Conservation (phyloP, 2,113 vertebrate genomes). For the Oryzias melastigma region DNA sequence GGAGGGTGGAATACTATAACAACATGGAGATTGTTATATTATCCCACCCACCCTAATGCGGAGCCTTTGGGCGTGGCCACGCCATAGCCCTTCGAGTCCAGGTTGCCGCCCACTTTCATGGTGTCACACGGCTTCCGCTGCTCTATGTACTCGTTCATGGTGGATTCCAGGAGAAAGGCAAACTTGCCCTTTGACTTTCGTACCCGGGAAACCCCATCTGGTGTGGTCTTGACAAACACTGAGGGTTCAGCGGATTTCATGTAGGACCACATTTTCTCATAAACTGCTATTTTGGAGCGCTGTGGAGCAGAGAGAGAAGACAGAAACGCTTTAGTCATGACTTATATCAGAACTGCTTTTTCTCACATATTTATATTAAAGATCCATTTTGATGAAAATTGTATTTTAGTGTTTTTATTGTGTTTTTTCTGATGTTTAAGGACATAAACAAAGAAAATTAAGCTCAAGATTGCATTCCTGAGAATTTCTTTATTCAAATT, state of each 20-base stretch:
- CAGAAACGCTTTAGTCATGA: constrained; percentile 33
- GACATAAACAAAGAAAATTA: too few species aligned
- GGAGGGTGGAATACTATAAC: constrained; percentile 99
- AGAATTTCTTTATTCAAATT: too few species aligned
- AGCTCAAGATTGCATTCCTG: too few species aligned
- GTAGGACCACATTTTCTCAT: constrained; percentile 99
- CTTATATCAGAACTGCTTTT: too few species aligned
- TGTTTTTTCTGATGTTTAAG: too few species aligned
- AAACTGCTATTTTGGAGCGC: constrained; percentile 98
- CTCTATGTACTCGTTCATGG: constrained; percentile 99
- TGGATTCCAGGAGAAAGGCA: constrained; percentile 97
- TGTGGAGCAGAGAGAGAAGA: constrained; percentile 68
- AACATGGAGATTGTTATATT: constrained; percentile 98
- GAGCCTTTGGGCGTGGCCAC: constrained; percentile 99
- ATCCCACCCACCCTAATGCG: constrained; percentile 99
- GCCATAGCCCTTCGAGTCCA: constrained; percentile 99
- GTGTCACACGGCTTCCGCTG: constrained; percentile 99
- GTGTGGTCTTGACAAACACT: constrained; percentile 98
- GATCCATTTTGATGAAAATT: too few species aligned
- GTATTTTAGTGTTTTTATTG: too few species aligned
- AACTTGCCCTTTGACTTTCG: constrained; percentile 99
- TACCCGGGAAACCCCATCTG: constrained; percentile 94
- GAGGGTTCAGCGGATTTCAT: constrained; percentile 99
- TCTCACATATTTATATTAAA: too few species aligned
- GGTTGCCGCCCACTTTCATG: constrained; percentile 99